phyloP scores from a whole-genome alignment of 2,797 vertebrate genomes.

The Tokudaia tokunoshimensis region DNA sequence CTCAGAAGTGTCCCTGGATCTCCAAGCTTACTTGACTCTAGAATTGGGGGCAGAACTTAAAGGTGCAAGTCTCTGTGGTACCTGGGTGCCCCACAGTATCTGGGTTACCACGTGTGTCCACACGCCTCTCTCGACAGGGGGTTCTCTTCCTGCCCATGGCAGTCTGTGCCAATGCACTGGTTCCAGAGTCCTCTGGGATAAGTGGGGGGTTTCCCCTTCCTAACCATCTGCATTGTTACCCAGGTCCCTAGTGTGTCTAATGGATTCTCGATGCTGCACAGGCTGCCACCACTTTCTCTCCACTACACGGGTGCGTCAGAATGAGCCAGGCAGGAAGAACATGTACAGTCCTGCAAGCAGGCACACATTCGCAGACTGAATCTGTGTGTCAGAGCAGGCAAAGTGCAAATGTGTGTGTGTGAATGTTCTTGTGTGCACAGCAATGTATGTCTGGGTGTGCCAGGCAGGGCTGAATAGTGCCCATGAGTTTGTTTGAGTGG shows the following conservation, averaged over 20 bases:
- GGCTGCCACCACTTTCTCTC: background rate
- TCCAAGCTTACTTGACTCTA: background rate
- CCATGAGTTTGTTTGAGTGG: background rate
- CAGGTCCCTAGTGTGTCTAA: background rate
- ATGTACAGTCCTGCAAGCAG: background rate
- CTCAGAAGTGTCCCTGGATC: background rate
- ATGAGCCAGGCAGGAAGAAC: background rate
- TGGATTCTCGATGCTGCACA: background rate
- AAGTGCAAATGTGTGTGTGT: background rate
- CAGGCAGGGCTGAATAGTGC: background rate
- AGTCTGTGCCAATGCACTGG: background rate
- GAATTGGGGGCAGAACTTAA: background rate
- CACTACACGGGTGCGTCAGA: background rate
- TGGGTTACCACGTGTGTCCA: background rate
- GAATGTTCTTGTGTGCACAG: background rate
- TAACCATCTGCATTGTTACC: background rate
- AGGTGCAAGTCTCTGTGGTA: background rate
- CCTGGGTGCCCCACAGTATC: background rate
- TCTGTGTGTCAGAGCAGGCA: background rate
- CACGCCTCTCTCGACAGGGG: background rate
- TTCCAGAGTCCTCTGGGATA: background rate
- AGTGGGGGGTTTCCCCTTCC: slow-evolving; percentile 15
- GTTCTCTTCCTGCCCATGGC: background rate
- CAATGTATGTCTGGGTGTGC: background rate
- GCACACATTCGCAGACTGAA: background rate